Evolutionary conservation across 2,888 invertebrate species (phyloP).

Genomic region (Synanthedon tipuliformis): DNA sequence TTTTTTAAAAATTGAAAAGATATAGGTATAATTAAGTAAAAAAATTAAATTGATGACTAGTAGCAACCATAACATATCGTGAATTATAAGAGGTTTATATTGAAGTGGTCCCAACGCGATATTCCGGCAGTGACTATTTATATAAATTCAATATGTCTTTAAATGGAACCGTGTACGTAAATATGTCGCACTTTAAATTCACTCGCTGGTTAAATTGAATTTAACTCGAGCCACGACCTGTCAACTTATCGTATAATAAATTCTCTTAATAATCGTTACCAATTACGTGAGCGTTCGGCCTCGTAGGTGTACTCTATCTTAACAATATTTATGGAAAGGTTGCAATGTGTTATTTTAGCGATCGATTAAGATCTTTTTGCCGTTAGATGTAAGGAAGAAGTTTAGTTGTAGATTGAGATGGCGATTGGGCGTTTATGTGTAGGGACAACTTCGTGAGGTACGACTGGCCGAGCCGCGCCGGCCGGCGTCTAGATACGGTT

Average conservation of each 20-base stretch:
- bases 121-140: slow-evolving; percentile 14
- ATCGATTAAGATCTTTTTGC: slow-evolving; percentile 53
- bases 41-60: no score
- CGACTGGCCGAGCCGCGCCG: slow-evolving; percentile 27
- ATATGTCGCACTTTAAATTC: slow-evolving; percentile 40
- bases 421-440: slow-evolving; percentile 34
- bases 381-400: slow-evolving; percentile 40
- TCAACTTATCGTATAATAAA: slow-evolving; percentile 59
- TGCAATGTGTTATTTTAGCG: slow-evolving; percentile 25
- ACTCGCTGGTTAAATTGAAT: slow-evolving; percentile 32
- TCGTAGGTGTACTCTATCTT: slow-evolving; percentile 25
- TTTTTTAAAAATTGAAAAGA: no score
- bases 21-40: no score
- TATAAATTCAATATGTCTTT: slow-evolving; percentile 9
- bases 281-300: slow-evolving; percentile 57
- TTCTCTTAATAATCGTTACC: slow-evolving; percentile 60
- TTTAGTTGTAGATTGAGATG: slow-evolving; percentile 34
- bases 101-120: not conserved
- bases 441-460: slow-evolving; percentile 27
- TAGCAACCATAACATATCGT: no score
- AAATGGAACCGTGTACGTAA: slow-evolving; percentile 32
- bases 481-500: slow-evolving; percentile 35
- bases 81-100: no score
- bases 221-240: slow-evolving; percentile 44
- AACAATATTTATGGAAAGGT: slow-evolving; percentile 38